Conservation (phyloP, 2,113 vertebrate genomes). For the Phyllostomus discolor region DNA sequence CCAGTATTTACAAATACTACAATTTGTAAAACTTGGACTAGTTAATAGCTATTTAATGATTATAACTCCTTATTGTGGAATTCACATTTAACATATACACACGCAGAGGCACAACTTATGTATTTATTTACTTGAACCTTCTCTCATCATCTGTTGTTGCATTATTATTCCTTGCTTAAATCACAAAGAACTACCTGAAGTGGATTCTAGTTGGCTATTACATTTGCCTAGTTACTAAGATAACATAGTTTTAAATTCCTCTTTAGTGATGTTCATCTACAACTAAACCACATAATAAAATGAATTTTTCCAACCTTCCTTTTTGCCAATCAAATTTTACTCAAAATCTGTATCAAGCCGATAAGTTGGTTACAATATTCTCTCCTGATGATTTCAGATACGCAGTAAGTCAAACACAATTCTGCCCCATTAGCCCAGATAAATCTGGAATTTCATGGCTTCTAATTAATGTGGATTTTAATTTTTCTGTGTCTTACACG, state of each 20-base stretch:
- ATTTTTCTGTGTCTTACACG: conserved; percentile 65
- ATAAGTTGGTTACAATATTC: conserved; percentile 14
- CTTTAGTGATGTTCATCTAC: not conserved
- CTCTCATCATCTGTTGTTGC: conserved; percentile 73
- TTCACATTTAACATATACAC: not conserved
- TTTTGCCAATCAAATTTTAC: conserved; percentile 41
- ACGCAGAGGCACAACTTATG: not conserved
- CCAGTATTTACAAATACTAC: conserved; percentile 27
- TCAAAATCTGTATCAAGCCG: conserved; percentile 30
- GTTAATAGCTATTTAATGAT: conserved; percentile 8
- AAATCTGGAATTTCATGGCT: conserved; percentile 48
- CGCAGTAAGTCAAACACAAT: not conserved
- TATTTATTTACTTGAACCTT: conserved; percentile 20
- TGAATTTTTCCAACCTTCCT: conserved; percentile 18
- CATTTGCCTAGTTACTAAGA: not conserved
- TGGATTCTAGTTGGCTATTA: not conserved
- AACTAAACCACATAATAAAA: conserved; percentile 30
- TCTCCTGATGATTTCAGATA: conserved; percentile 37
- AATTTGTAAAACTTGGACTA: not conserved
- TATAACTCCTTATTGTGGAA: not conserved
- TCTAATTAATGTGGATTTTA: conserved; percentile 70
- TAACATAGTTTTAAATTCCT: not conserved
- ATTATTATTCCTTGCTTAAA: not conserved
- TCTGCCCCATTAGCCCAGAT: conserved; percentile 24
- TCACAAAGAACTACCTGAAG: not conserved